A percentile compares a stretch with the other conserved stretches of the same genome.
phyloP scores from a whole-genome alignment of 2,888 invertebrate genomes.

The Temnothorax rugatulus region DNA sequence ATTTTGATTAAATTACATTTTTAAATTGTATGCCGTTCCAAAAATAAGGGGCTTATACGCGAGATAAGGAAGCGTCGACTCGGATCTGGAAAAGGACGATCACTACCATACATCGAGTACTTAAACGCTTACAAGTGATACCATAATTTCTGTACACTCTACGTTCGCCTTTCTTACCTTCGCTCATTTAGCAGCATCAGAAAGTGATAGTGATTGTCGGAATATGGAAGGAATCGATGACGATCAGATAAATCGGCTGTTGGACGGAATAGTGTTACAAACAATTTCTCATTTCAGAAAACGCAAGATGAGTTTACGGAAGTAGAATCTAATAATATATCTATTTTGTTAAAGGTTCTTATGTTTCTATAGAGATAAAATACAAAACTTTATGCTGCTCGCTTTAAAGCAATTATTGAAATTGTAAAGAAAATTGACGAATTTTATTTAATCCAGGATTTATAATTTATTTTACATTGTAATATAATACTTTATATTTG shows the following conservation, averaged over 20 bases:
- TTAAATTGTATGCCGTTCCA: background rate
- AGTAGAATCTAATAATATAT: background rate
- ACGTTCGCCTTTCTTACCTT: background rate
- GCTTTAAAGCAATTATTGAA: background rate
- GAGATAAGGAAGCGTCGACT: slow-evolving; percentile 8
- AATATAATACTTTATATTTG: background rate
- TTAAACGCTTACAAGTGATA: slow-evolving; percentile 40
- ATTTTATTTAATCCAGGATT: background rate
- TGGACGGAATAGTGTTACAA: slow-evolving; percentile 5
- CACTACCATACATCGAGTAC: slow-evolving; percentile 43
- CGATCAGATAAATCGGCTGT: background rate
- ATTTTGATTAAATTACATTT: slow-evolving; percentile 1
- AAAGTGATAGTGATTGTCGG: background rate
- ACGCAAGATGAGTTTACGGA: background rate
- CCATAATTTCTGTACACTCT: slow-evolving; percentile 3
- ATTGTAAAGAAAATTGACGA: background rate
- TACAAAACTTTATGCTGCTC: background rate
- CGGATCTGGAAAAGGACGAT: slow-evolving; percentile 15
- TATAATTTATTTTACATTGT: slow-evolving; percentile 14
- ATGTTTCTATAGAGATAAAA: background rate
- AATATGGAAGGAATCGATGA: background rate
- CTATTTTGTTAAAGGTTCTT: background rate
- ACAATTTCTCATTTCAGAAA: slow-evolving; percentile 1
- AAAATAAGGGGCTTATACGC: background rate
- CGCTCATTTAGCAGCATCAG: background rate